These are phyloP conservation scores for Pectinophora gossypiella DNA, from an alignment of 1,140 invertebrate genomes.

Conservation along the genomic window DNA sequence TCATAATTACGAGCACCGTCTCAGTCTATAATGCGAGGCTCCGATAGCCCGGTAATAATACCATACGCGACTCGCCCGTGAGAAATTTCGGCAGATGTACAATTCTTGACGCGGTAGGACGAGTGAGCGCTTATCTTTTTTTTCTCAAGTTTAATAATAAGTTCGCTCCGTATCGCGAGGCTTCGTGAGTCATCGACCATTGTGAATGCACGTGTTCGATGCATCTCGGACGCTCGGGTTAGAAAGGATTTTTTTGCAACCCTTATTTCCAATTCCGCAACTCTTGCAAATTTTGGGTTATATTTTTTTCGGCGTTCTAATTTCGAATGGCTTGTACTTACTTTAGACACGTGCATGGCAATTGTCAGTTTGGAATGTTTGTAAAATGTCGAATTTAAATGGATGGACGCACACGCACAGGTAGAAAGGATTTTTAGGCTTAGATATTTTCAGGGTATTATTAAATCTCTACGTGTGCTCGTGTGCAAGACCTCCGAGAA, in stretches of 20 bases:
- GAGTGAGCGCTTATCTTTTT: slow-evolving; percentile 65
- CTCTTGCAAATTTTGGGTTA: slow-evolving; percentile 73
- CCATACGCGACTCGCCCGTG: slow-evolving; percentile 58
- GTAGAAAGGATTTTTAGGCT: not conserved
- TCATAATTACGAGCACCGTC: slow-evolving; percentile 50
- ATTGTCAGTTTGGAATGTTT: slow-evolving; percentile 28
- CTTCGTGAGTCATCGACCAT: slow-evolving; percentile 65
- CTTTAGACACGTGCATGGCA: slow-evolving; percentile 52
- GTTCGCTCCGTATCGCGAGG: slow-evolving; percentile 44
- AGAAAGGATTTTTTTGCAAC: slow-evolving; percentile 70
- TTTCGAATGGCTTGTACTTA: slow-evolving; percentile 17
- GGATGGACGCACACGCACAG: slow-evolving; percentile 2
- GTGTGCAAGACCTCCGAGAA: too few relatives aligned
- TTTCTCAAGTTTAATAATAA: slow-evolving; percentile 60
- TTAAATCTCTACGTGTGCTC: too few relatives aligned
- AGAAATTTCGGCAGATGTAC: slow-evolving; percentile 75
- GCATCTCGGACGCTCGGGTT: slow-evolving; percentile 58
- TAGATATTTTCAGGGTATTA: not conserved
- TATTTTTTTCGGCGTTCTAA: slow-evolving; percentile 50
- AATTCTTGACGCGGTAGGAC: slow-evolving; percentile 65
- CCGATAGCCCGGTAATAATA: slow-evolving; percentile 63
- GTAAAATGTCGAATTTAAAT: not conserved
- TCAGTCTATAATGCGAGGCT: slow-evolving; percentile 38
- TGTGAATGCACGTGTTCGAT: slow-evolving; percentile 68
- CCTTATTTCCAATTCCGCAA: slow-evolving; percentile 70